Conservation (phyloP, 2,888 invertebrate genomes). For the Cerastis rubricosa region DNA sequence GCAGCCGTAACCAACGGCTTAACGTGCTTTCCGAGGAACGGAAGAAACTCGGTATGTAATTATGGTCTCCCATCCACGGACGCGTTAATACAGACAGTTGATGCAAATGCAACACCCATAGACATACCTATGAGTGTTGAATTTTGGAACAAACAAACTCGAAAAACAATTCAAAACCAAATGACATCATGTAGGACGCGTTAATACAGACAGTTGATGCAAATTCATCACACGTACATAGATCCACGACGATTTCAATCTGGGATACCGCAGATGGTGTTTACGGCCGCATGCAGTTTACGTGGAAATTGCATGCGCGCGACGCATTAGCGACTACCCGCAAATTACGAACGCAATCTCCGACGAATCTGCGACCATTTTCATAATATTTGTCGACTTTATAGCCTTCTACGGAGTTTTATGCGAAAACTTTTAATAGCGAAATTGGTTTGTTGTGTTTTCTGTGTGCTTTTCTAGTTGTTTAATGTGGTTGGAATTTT, state of each 20-base stretch:
- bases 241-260: slow-evolving; percentile 72
- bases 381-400: slow-evolving; percentile 58
- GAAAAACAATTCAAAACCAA: slow-evolving; percentile 24
- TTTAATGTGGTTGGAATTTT: slow-evolving; percentile 31
- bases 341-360: slow-evolving; percentile 75
- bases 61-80: too few species aligned
- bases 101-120: slow-evolving; percentile 40
- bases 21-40: too few species aligned
- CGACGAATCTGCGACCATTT: slow-evolving; percentile 61
- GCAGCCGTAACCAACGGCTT: too few species aligned
- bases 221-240: slow-evolving; percentile 54
- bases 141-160: slow-evolving; percentile 1
- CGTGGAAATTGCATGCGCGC: slow-evolving; percentile 79
- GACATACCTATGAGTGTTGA: too few species aligned
- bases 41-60: too few species aligned
- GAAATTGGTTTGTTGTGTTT: slow-evolving; percentile 45
- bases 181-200: slow-evolving; percentile 28
- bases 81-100: slow-evolving; percentile 24
- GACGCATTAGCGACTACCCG: slow-evolving; percentile 73
- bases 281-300: slow-evolving; percentile 71
- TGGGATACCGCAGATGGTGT: slow-evolving; percentile 73
- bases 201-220: slow-evolving; percentile 49
- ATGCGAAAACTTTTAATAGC: slow-evolving; percentile 55
- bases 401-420: slow-evolving; percentile 44
- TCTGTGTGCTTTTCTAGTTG: slow-evolving; percentile 9